Evolutionary conservation across 2,797 vertebrate genomes (phyloP).

Genomic region (Megalops cyprinoides): DNA sequence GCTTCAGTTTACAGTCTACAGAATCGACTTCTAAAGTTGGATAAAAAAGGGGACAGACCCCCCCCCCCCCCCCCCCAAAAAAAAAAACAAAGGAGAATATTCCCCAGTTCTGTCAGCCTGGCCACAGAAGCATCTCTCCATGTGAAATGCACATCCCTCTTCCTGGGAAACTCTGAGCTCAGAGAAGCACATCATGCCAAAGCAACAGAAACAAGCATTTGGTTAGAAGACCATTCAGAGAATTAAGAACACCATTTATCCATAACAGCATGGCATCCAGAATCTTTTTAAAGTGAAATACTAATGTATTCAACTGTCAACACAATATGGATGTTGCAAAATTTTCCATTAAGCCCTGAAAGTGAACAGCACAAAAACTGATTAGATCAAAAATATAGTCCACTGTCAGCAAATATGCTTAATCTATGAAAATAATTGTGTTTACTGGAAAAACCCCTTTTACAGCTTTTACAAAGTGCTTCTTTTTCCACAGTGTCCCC

Average conservation of each 20-base stretch:
- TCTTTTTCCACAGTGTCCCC: too few species aligned
- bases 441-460: not conserved
- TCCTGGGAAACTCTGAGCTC: not conserved
- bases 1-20: too few species aligned
- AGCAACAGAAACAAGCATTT: not conserved
- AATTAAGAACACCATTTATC: not conserved
- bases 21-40: too few species aligned
- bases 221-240: not conserved
- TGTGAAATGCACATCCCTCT: not conserved
- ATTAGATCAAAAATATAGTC: constrained; percentile 6
- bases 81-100: too few species aligned
- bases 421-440: constrained; percentile 6
- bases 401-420: not conserved
- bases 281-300: not conserved
- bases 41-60: too few species aligned
- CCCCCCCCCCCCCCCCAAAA: too few species aligned
- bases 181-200: not conserved
- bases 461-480: constrained; percentile 20
- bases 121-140: not conserved
- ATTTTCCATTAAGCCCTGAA: not conserved
- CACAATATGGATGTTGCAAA: not conserved
- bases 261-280: not conserved
- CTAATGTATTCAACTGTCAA: constrained; percentile 11
- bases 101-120: too few species aligned
- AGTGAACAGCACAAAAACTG: not conserved